These are phyloP conservation scores for Plectropomus leopardus DNA, from an alignment of 2,113 vertebrate genomes.

Conservation along the genomic window DNA sequence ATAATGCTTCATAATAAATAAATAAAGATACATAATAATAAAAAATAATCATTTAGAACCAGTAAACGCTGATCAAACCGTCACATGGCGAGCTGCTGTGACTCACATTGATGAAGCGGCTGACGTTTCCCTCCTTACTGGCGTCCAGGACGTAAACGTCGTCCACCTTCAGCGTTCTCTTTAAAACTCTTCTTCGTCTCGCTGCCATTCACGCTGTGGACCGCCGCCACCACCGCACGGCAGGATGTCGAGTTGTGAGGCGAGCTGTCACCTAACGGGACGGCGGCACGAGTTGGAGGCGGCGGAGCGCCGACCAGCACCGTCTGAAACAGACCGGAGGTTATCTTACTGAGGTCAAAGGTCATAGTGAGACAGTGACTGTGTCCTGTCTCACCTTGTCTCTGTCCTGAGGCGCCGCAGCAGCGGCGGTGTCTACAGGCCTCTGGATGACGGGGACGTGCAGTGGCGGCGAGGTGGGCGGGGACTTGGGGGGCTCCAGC, in stretches of 20 bases:
- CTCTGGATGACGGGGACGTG: slow-evolving; percentile 80
- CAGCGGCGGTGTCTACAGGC: slow-evolving; percentile 60
- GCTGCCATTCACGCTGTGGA: not conserved
- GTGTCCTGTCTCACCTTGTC: slow-evolving; percentile 12
- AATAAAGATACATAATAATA: no score
- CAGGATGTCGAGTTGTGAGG: not conserved
- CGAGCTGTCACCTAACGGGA: slow-evolving; percentile 24
- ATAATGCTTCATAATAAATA: no score
- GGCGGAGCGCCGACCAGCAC: not conserved
- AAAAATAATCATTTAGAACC: no score
- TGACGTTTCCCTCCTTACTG: slow-evolving; percentile 94
- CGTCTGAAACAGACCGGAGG: not conserved
- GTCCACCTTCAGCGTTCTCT: slow-evolving; percentile 29
- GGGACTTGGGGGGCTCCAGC: slow-evolving; percentile 13
- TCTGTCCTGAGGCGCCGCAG: not conserved
- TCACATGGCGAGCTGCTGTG: no score
- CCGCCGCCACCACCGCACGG: not conserved
- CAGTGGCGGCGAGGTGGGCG: slow-evolving; percentile 23
- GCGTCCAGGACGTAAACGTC: slow-evolving; percentile 89
- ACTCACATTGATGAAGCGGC: slow-evolving; percentile 93
- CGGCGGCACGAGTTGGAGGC: not conserved
- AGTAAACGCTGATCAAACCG: no score
- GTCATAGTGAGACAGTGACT: no score
- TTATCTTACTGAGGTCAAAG: no score
- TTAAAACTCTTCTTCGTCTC: not conserved